Evolutionary conservation across 2,888 invertebrate genomes (phyloP), one percentile per base, ranked within the genome.

Genomic region (Strigamia crassipes): DNA sequence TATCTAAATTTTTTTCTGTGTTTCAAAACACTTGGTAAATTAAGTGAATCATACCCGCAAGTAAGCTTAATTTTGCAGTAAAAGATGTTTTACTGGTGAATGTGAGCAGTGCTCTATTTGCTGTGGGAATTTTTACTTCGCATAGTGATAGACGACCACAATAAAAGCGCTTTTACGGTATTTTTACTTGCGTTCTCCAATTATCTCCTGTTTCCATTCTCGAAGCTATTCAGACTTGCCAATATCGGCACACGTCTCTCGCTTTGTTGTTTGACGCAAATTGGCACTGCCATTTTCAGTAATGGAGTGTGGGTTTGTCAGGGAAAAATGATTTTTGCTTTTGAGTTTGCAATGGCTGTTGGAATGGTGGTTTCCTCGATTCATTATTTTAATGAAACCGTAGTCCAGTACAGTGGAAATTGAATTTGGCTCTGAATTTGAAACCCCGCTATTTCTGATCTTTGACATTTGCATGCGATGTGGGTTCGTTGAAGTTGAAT

Each of bases 271-370:
- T 73, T 73, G 27, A 73, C 73, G 27, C n/a, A 73, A 73, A 73
- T 73, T 73, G 73, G 73, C 73, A 27, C 73, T 73, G 73, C 73
- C 73, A 73, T 73, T 73, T 73, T 23, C 73, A 73, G 73, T 31
- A 73, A 73, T 73, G 13, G 73, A 73, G 73, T 73, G 27, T 73
- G 73, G 27, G 73, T 73, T 73, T 73, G 73, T 73, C 31, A 4
- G n/a, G 23, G 73, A 1, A 8, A 21, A 61, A 21, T n/a, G 21
- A 18, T 18, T 61, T 61, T 61, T 46, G 1, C 46, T n/a, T n/a
- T 61, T 18, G 51, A 51, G 18, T 51, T 51, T 51, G n/a, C 51
- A 8, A 51, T 13, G 5, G 10, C 27, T 38, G 38, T 38, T 38
- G 38, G 9, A 38, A 38, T 6, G 10, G 38, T 38, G 38, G 46